Conservation (phyloP, 2,888 invertebrate species). For the Tortricodes alternella region DNA sequence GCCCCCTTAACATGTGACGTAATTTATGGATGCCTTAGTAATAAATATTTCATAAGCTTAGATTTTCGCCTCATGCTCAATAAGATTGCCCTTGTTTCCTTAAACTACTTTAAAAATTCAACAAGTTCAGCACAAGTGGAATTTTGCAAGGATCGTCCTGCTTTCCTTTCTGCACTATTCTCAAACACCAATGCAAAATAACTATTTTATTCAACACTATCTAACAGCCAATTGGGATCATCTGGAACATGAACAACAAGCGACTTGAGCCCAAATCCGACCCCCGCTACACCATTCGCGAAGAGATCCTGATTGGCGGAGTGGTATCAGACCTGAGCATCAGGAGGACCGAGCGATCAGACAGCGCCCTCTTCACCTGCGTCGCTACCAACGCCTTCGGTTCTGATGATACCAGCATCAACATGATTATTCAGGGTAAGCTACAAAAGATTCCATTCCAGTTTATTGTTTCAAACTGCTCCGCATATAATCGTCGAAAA, state of each 20-base stretch:
- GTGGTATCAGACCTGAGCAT: constrained; percentile 95
- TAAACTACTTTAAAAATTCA: too few relatives aligned
- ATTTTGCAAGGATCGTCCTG: too few relatives aligned
- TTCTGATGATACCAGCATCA: constrained; percentile 97
- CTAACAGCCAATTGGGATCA: constrained; percentile 91
- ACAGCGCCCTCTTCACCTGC: constrained; percentile 95
- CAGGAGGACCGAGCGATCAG: constrained; percentile 93
- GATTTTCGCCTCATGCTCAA: too few relatives aligned
- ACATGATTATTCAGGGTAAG: constrained; percentile 95
- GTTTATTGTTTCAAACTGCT: too few relatives aligned
- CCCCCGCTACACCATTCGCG: constrained; percentile 92
- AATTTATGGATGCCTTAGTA: too few relatives aligned
- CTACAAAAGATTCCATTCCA: neutral
- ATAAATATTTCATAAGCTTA: too few relatives aligned
- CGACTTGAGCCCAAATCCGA: constrained; percentile 94
- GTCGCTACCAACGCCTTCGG: constrained; percentile 97
- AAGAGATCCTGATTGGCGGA: constrained; percentile 93
- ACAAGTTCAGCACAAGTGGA: too few relatives aligned
- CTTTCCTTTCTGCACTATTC: too few relatives aligned
- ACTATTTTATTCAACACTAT: neutral
- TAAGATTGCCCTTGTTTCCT: too few relatives aligned
- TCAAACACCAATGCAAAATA: too few relatives aligned
- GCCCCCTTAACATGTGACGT: too few relatives aligned
- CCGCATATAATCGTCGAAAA: too few relatives aligned
- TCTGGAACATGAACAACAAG: constrained; percentile 98